Evolutionary conservation across 2,888 invertebrate genomes (phyloP).

Genomic region (Chalcosyrphus nemorum): DNA sequence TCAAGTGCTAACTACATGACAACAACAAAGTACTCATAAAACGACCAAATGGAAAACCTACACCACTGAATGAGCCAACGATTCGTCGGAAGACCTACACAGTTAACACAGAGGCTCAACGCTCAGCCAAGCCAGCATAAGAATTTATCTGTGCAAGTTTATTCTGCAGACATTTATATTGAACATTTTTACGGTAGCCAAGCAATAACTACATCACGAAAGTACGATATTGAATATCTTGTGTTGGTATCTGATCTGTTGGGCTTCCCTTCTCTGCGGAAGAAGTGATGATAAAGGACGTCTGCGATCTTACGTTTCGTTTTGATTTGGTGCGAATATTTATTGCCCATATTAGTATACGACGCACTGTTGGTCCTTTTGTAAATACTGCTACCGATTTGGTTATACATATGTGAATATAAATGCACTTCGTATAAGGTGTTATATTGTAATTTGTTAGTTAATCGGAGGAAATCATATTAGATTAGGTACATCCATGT

Average conservation of each 20-base stretch:
- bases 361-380: slow-evolving; percentile 77
- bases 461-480: slow-evolving; percentile 34
- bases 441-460: slow-evolving; percentile 21
- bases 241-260: slow-evolving; percentile 50
- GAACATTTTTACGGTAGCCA: slow-evolving; percentile 65
- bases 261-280: slow-evolving; percentile 24
- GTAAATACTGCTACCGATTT: slow-evolving; percentile 72
- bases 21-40: slow-evolving; percentile 81
- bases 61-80: slow-evolving; percentile 75
- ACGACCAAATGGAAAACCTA: slow-evolving; percentile 49
- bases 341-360: slow-evolving; percentile 81
- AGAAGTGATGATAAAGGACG: slow-evolving; percentile 64
- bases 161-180: slow-evolving; percentile 61
- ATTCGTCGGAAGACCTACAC: slow-evolving; percentile 62
- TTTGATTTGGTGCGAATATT: slow-evolving; percentile 81
- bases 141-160: slow-evolving; percentile 54
- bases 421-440: background rate
- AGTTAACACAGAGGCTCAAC: slow-evolving; percentile 20
- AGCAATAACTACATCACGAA: slow-evolving; percentile 65
- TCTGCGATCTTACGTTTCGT: slow-evolving; percentile 77
- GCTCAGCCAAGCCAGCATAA: slow-evolving; percentile 19
- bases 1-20: slow-evolving; percentile 82
- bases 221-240: slow-evolving; percentile 64
- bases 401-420: background rate
- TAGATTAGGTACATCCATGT: background rate